Percentiles rank a stretch among this genome's conserved stretches.
Conservation (phyloP, 2,888 invertebrate genomes). For the Cheilosia vernalis region DNA sequence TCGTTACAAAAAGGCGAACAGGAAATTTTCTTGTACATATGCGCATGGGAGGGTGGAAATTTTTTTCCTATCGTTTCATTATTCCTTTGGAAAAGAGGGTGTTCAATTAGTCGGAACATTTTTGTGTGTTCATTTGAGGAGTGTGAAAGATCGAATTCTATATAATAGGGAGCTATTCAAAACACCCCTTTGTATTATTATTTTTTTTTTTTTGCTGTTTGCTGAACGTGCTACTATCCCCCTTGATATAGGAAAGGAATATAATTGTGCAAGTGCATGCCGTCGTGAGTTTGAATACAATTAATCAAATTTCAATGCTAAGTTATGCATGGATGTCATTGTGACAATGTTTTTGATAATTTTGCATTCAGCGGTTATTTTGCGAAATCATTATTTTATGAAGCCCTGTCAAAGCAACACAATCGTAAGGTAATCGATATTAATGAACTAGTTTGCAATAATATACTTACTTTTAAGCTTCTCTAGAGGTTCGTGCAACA, state of each 20-base stretch:
- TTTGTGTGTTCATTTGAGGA: constrained; percentile 48
- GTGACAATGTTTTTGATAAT: constrained; percentile 11
- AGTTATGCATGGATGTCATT: constrained; percentile 50
- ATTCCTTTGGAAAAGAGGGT: constrained; percentile 32
- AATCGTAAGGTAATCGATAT: constrained; percentile 6
- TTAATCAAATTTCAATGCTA: constrained; percentile 29
- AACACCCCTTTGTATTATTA: constrained; percentile 34
- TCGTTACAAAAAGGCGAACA: constrained; percentile 47
- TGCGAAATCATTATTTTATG: constrained; percentile 1
- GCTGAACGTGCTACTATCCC: background rate
- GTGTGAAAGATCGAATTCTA: constrained; percentile 50
- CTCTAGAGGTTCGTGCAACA: constrained; percentile 87
- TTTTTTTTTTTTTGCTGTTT: background rate
- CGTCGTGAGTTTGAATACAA: constrained; percentile 48
- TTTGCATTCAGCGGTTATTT: constrained; percentile 2
- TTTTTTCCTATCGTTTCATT: constrained; percentile 14
- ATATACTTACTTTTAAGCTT: constrained; percentile 87
- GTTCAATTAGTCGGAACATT: constrained; percentile 67
- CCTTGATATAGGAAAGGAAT: constrained; percentile 63
- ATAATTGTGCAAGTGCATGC: constrained; percentile 34
- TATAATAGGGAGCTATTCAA: constrained; percentile 27
- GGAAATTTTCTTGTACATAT: constrained; percentile 24
- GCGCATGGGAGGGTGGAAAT: constrained; percentile 14
- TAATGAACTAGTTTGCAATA: constrained; percentile 32
- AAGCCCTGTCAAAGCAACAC: constrained; percentile 14